These are phyloP conservation scores for Prionailurus bengalensis DNA, from an alignment of 2,113 vertebrate species.

Conservation along the genomic window DNA sequence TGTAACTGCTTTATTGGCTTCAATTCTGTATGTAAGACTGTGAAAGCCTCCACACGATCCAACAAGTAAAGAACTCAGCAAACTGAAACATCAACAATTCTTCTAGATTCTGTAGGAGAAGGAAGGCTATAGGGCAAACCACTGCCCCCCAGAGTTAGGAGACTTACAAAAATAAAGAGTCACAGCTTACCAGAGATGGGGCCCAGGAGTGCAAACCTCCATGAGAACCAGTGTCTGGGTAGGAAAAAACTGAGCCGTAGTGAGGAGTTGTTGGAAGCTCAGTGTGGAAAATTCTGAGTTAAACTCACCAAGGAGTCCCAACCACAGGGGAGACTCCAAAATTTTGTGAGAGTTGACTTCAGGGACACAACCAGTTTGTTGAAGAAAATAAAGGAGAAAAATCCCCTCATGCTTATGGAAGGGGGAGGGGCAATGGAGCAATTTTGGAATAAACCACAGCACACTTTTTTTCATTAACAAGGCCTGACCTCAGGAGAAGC, in stretches of 20 bases:
- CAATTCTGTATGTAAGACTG: background rate
- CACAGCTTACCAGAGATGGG: background rate
- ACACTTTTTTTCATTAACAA: background rate
- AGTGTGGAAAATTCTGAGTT: background rate
- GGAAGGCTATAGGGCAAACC: background rate
- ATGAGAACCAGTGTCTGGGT: background rate
- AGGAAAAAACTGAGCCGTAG: background rate
- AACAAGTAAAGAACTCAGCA: background rate
- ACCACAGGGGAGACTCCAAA: background rate
- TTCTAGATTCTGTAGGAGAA: background rate
- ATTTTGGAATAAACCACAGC: background rate
- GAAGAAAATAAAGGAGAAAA: background rate
- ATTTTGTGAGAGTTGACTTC: background rate
- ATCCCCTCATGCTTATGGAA: background rate
- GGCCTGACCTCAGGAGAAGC: background rate
- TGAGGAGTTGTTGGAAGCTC: background rate
- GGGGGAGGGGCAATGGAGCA: background rate
- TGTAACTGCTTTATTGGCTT: background rate
- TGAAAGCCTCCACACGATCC: background rate
- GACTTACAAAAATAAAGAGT: background rate
- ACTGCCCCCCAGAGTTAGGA: background rate
- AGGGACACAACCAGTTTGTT: background rate
- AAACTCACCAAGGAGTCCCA: background rate
- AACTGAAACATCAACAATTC: background rate
- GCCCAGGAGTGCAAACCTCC: background rate